Evolutionary conservation across 2,113 vertebrate species (phyloP), one percentile per base, ranked within the genome.

Genomic region (Archilochus colubris): DNA sequence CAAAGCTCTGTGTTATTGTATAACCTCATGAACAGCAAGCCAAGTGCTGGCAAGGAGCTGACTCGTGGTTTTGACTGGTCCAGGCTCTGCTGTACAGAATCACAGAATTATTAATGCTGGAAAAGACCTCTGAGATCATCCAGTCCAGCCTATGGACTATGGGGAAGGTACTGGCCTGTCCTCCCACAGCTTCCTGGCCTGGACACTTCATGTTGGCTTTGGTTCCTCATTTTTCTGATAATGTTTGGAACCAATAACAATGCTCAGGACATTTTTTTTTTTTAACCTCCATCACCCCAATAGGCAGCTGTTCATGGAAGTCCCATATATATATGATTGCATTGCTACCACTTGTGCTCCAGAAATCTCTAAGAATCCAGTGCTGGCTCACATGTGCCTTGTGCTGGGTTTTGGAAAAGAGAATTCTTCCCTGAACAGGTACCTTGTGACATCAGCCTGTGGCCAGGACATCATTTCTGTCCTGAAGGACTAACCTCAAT

Each of bases 211-310:
- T 22, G 8, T 4, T 12, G 14, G 27, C 88, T 67, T 72, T 77
- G 6, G 7, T 46, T 87, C 31, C 9, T 22, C 6, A 3, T 61
- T 36, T 70, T 57, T 46, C 5, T 23, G 6, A 48, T 46, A 17
- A 43, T 9, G 18, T 14, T 16, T 43, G 25, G 30, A 76, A 58
- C 22, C 7, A 76, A 24, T 24, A 74, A 57, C 3, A 5, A n/a
- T 25, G 46, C 14, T 73, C 19, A 30, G 58, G 46, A 24, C 8
- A 5, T 59, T 20, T 19, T n/a, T n/a, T n/a, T 40, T 84, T 7
- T 50, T 50, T 48, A 48, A 46, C 10, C 17, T 44, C 27, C 20
- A 15, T 63, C 2, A 0, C 15, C 2, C 1, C 16, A 11, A 24
- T 33, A 55, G 23, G 33, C 9, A 31, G 19, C 46, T 64, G 51